phyloP scores from a whole-genome alignment of 1,140 invertebrate genomes.

The Drosophila ohnishii region DNA sequence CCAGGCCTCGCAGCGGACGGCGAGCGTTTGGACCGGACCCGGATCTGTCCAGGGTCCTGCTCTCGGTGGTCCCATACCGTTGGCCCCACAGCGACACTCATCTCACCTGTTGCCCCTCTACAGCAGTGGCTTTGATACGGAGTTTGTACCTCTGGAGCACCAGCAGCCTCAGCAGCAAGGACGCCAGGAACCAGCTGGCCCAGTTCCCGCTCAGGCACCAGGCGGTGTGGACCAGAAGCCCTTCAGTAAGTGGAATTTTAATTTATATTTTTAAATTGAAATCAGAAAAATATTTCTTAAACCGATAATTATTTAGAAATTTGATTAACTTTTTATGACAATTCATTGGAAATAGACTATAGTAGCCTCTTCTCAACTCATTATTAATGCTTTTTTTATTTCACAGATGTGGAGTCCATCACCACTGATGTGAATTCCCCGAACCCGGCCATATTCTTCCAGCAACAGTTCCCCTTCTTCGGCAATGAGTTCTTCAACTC shows the following conservation, averaged over 20 bases:
- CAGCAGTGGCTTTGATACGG: conserved; percentile 60
- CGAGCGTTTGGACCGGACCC: conserved; percentile 58
- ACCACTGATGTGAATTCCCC: conserved; percentile 71
- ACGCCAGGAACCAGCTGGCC: conserved; percentile 43
- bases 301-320: background rate
- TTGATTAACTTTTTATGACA: background rate
- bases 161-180: conserved; percentile 63
- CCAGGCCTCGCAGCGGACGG: conserved; percentile 67
- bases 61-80: conserved; percentile 25
- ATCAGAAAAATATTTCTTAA: no score
- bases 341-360: background rate
- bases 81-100: conserved; percentile 59
- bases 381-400: background rate
- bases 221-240: conserved; percentile 60
- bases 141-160: conserved; percentile 75
- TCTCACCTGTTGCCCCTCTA: conserved; percentile 64
- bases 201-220: conserved; percentile 14
- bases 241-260: conserved; percentile 60
- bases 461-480: conserved; percentile 81
- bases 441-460: conserved; percentile 74
- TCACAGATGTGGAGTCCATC: conserved; percentile 69
- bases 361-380: background rate
- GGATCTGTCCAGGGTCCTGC: conserved; percentile 11
- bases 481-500: conserved; percentile 79
- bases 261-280: no score